A percentile compares a stretch with the other conserved stretches of the same genome.
Conservation (phyloP, 2,113 vertebrate genomes). For the Thalassoma bifasciatum region DNA sequence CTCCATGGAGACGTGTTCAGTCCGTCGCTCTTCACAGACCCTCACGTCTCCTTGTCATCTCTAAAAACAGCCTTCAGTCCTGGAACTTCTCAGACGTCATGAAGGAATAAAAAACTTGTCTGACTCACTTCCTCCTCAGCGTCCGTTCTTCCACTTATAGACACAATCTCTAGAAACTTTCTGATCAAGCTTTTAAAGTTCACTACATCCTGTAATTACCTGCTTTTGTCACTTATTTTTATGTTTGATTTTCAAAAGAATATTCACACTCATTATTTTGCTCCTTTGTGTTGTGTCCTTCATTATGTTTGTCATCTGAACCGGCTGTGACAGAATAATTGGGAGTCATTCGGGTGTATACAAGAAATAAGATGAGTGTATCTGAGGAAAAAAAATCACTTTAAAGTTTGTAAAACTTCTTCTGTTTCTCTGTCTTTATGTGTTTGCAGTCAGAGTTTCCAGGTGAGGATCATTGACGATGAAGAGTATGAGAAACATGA, state of each 20-base stretch:
- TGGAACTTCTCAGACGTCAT: neutral
- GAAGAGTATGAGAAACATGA: conserved; percentile 95
- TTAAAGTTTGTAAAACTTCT: neutral
- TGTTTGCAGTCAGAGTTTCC: conserved; percentile 83
- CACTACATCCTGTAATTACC: too few species aligned
- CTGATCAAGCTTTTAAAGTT: too few species aligned
- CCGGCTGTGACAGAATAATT: too few species aligned
- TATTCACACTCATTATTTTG: too few species aligned
- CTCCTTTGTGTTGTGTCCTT: too few species aligned
- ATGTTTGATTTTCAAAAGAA: too few species aligned
- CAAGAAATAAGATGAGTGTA: neutral
- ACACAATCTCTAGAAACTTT: too few species aligned
- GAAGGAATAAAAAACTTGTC: neutral
- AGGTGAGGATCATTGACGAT: conserved; percentile 91
- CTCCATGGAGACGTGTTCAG: conserved; percentile 35
- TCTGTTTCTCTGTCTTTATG: conserved; percentile 2
- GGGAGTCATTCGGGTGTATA: too few species aligned
- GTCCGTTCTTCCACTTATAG: too few species aligned
- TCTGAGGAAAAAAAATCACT: neutral
- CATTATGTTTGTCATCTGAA: too few species aligned
- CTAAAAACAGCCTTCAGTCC: neutral
- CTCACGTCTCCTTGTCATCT: conserved; percentile 30
- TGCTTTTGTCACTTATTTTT: too few species aligned
- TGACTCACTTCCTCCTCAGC: neutral
- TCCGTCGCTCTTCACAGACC: conserved; percentile 16